Conservation (phyloP, 2,113 vertebrate species). For the Oncorhynchus keta region DNA sequence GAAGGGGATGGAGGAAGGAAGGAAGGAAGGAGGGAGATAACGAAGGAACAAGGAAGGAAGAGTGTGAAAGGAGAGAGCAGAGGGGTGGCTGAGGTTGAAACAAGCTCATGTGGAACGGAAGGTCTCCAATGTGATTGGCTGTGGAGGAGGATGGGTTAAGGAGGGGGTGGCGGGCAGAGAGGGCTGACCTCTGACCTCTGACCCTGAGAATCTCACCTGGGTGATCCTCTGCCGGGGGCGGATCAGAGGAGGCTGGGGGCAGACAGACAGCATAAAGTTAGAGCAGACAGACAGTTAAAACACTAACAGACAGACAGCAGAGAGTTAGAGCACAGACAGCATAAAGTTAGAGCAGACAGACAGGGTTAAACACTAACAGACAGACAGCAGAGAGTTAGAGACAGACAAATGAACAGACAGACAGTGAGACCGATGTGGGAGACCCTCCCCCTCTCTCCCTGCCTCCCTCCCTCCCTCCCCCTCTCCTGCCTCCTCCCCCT, state of each 20-base stretch:
- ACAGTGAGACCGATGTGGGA: not conserved
- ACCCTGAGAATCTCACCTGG: too few relatives aligned
- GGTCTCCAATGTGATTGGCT: not conserved
- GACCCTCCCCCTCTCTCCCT: not conserved
- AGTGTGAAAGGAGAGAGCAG: not conserved
- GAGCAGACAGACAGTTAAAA: too few relatives aligned
- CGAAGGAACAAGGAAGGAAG: not conserved
- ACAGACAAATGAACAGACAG: slow-evolving; percentile 38
- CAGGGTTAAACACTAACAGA: too few relatives aligned
- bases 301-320: too few relatives aligned
- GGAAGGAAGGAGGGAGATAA: not conserved
- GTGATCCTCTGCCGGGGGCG: too few relatives aligned
- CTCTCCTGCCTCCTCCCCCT: too few relatives aligned
- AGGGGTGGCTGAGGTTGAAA: not conserved
- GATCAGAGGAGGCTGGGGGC: too few relatives aligned
- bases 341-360: too few relatives aligned
- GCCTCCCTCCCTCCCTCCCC: too few relatives aligned
- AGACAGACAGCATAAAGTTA: too few relatives aligned
- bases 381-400: too few relatives aligned
- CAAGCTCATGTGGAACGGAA: not conserved
- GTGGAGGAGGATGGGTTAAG: slow-evolving; percentile 15
- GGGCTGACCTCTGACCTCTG: not conserved
- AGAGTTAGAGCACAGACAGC: not conserved
- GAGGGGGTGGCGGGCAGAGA: slow-evolving; percentile 34
- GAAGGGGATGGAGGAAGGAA: too few relatives aligned